A percentile compares a stretch with the other conserved stretches of the same genome.
Evolutionary conservation across 2,888 invertebrate species (phyloP).

Genomic region (Volucella bombylans): DNA sequence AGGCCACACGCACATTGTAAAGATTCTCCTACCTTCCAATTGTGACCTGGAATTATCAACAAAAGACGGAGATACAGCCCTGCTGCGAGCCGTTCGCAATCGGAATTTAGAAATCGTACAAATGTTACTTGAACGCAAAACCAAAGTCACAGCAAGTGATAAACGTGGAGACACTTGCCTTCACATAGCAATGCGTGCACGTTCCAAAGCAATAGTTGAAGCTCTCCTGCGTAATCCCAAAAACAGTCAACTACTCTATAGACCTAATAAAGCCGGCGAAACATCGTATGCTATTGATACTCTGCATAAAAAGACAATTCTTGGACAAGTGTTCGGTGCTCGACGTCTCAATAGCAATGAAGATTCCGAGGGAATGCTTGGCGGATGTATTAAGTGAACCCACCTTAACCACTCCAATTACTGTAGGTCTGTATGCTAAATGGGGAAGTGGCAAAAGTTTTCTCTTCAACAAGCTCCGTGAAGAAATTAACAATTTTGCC

Average conservation of each 20-base stretch:
- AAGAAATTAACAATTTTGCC: constrained; percentile 98
- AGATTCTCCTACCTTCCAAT: constrained; percentile 92
- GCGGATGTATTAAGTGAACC: constrained; percentile 99
- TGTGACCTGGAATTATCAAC: constrained; percentile 96
- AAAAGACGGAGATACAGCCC: constrained; percentile 96
- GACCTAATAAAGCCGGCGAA: constrained; percentile 96
- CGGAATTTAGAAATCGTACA: constrained; percentile 96
- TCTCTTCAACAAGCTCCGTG: constrained; percentile 95
- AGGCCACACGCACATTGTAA: constrained; percentile 92
- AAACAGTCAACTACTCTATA: constrained; percentile 95
- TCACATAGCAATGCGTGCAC: constrained; percentile 97
- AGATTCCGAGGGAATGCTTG: constrained; percentile 96
- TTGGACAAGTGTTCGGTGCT: constrained; percentile 97
- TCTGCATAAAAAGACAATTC: constrained; percentile 95
- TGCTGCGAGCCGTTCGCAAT: constrained; percentile 94
- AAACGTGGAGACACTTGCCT: constrained; percentile 96
- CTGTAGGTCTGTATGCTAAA: constrained; percentile 98
- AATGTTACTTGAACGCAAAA: constrained; percentile 93
- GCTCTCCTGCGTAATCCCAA: constrained; percentile 97
- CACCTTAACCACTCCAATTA: constrained; percentile 96
- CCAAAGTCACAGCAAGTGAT: constrained; percentile 95
- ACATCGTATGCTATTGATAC: constrained; percentile 99
- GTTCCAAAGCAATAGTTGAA: constrained; percentile 96
- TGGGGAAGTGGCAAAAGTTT: constrained; percentile 99
- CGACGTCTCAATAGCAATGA: constrained; percentile 96